Percentiles rank a stretch among this genome's conserved stretches.
phyloP scores from a whole-genome alignment of 2,797 vertebrate genomes.

The Decapterus maruadsi region DNA sequence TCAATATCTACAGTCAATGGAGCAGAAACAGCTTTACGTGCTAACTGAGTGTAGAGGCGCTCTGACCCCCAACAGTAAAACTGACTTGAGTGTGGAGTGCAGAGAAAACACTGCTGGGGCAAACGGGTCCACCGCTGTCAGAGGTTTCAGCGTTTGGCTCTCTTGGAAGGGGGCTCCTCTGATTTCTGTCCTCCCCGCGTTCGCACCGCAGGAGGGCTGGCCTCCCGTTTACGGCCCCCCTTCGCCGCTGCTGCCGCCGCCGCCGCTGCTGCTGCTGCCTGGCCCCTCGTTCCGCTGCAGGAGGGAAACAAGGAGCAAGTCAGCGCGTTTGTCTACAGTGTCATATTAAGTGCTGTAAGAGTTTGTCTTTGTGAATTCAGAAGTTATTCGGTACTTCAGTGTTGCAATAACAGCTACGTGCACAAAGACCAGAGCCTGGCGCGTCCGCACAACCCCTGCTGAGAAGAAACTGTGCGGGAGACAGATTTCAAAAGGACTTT shows the following conservation, averaged over 20 bases:
- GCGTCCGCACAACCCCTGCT: conserved; percentile 1
- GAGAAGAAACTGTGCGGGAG: neutral
- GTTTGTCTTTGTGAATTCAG: conserved; percentile 51
- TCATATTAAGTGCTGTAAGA: conserved; percentile 44
- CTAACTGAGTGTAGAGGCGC: conserved; percentile 42
- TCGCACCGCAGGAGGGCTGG: conserved; percentile 88
- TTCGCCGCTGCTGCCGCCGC: conserved; percentile 74
- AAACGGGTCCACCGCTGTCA: conserved; percentile 37
- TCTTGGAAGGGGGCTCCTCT: conserved; percentile 90
- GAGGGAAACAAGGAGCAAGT: conserved; percentile 70
- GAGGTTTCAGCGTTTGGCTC: conserved; percentile 89
- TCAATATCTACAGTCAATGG: conserved; percentile 49
- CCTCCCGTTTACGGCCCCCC: conserved; percentile 89
- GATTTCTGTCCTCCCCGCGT: conserved; percentile 90
- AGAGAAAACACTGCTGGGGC: conserved; percentile 43
- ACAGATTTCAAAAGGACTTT: conserved; percentile 30
- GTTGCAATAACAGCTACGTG: conserved; percentile 30
- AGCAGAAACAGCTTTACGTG: conserved; percentile 54
- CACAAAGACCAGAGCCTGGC: conserved; percentile 23
- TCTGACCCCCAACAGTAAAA: conserved; percentile 34
- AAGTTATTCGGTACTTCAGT: conserved; percentile 40
- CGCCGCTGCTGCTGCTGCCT: conserved; percentile 72
- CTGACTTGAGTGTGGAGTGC: conserved; percentile 52
- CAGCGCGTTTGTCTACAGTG: conserved; percentile 58
- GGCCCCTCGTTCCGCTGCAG: conserved; percentile 86